Conservation (phyloP, 2,797 vertebrate genomes). For the Moxostoma hubbsi region DNA sequence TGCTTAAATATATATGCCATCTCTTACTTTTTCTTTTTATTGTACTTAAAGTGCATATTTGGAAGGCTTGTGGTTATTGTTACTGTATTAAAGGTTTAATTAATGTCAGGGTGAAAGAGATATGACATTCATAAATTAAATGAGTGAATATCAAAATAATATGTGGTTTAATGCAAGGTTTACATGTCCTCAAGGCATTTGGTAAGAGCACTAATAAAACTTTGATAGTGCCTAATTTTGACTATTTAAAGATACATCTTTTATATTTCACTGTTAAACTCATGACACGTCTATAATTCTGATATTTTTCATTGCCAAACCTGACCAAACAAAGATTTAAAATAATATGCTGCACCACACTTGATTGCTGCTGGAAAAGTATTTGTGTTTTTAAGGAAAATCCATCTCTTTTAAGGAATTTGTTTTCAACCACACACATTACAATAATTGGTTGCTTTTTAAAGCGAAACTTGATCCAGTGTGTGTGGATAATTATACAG, state of each 20-base stretch:
- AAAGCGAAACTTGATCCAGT: conserved; percentile 62
- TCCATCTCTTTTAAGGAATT: conserved; percentile 60
- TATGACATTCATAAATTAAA: conserved; percentile 9
- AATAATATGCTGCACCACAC: conserved; percentile 50
- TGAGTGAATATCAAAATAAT: conserved; percentile 28
- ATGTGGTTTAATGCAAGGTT: conserved; percentile 5
- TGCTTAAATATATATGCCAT: no score
- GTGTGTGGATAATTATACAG: conserved; percentile 63
- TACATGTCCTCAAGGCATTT: conserved; percentile 32
- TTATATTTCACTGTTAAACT: conserved; percentile 52
- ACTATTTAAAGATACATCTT: conserved; percentile 54
- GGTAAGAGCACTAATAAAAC: conserved; percentile 39
- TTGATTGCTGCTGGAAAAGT: conserved; percentile 48
- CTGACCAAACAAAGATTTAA: conserved; percentile 51
- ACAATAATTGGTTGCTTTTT: conserved; percentile 65
- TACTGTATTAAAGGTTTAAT: conserved; percentile 18
- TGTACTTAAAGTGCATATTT: conserved; percentile 4
- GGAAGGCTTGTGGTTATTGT: conserved; percentile 16
- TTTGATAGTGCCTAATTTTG: conserved; percentile 57
- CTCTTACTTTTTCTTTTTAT: neutral
- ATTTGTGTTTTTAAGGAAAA: conserved; percentile 61
- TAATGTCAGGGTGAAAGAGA: conserved; percentile 17
- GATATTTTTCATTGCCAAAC: conserved; percentile 53
- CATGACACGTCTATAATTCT: conserved; percentile 59
- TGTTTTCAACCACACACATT: conserved; percentile 63